A percentile compares a stretch with the other conserved stretches of the same genome.
Evolutionary conservation across 2,113 vertebrate species (phyloP).

Genomic region (Phalacrocorax carbo): DNA sequence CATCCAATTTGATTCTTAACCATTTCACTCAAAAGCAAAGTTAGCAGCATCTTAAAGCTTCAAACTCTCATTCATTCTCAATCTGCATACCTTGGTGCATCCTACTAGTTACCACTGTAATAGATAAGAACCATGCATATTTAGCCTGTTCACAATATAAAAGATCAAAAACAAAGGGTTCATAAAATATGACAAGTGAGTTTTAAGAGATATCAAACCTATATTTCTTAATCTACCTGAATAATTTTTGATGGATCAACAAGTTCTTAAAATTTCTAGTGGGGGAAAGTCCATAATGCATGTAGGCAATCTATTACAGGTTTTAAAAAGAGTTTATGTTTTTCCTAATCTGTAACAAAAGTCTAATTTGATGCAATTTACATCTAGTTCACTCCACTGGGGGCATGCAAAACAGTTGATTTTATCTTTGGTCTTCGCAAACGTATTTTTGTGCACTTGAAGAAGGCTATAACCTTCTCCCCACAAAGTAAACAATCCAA

Average conservation of each 20-base stretch:
- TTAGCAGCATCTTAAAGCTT: background rate
- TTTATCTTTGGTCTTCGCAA: background rate
- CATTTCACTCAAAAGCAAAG: background rate
- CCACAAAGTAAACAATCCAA: background rate
- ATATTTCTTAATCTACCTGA: background rate
- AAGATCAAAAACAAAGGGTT: background rate
- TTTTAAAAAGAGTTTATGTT: background rate
- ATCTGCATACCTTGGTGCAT: background rate
- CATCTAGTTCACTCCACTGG: background rate
- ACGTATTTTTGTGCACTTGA: background rate
- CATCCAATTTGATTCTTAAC: background rate
- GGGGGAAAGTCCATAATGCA: background rate
- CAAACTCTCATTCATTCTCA: background rate
- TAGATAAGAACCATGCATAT: background rate
- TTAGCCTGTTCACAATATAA: background rate
- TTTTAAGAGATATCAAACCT: background rate
- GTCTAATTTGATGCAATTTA: background rate
- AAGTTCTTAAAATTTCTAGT: background rate
- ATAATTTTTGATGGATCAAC: background rate
- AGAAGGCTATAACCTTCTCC: background rate
- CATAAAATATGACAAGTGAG: background rate
- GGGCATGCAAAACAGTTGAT: background rate
- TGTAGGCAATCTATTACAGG: background rate
- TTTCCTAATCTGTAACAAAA: background rate
- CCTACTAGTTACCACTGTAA: background rate